Evolutionary conservation across 2,888 invertebrate genomes (phyloP), one percentile per base, ranked within the genome.

Genomic region (Macrophya alboannulata): DNA sequence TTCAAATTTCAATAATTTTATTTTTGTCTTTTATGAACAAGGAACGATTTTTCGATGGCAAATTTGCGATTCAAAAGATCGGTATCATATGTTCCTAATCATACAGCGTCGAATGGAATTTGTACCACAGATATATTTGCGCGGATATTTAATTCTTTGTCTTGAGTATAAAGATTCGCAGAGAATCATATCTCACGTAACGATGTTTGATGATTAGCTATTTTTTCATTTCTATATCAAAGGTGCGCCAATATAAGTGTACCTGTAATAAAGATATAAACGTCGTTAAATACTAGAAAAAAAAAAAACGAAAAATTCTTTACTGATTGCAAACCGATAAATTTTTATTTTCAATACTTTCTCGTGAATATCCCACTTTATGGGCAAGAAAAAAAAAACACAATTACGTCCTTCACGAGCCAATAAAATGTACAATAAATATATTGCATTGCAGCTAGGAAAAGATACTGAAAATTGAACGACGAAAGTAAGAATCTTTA

Each of bases 251-350:
- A 55, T 55, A n/a, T 55, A n/a, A 55, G n/a, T 55, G n/a, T 31
- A 68, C 68, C 31, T 68, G 12, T 37, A 37, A 68, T 68, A 68
- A 68, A 68, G 68, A 68, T 68, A 68, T 37, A 15, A 31, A 37
- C 12, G 68, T 68, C 68, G 68, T 68, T 17, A 68, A 68, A 68
- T 25, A 10, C 31, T 68, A 37, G 9, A 31, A 25, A 68, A 31
- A 25, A 31, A 31, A 31, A 31, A 31, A 31, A 31, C 1, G 31
- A 31, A 31, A 31, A 31, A 31, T 31, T 2, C 31, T 68, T 6
- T 9, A 31, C 68, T 68, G 31, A 31, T 68, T 31, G 25, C 31
- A 25, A 68, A 31, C 15, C 65, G 31, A 65, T 31, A 65, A 31
- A 65, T 17, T 31, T 31, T 65, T 65, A 65, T 65, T 65, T 31